These are phyloP conservation scores for Cyanocitta stelleri DNA, from an alignment of 2,113 vertebrate genomes.

Conservation along the genomic window DNA sequence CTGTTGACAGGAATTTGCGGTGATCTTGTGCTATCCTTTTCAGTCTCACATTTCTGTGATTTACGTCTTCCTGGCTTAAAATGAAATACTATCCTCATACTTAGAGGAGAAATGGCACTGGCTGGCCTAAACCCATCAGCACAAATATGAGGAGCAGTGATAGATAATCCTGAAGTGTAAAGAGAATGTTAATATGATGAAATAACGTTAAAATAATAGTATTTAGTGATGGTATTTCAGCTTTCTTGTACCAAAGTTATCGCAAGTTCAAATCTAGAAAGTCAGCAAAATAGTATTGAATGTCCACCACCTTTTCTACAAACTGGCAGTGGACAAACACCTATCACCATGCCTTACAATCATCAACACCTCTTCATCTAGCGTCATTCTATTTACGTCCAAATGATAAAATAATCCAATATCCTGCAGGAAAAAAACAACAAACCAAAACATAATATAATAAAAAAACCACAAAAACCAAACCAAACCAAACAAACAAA, in stretches of 20 bases:
- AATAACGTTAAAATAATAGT: not conserved
- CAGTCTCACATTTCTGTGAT: not conserved
- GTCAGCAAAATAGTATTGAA: not conserved
- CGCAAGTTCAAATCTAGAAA: not conserved
- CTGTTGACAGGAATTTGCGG: not conserved
- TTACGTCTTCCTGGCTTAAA: not conserved
- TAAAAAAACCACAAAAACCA: too few relatives aligned
- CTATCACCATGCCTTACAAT: not conserved
- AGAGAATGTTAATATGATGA: not conserved
- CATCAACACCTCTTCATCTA: not conserved
- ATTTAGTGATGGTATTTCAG: not conserved
- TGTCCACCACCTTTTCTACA: not conserved
- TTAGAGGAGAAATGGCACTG: not conserved
- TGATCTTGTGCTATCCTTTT: not conserved
- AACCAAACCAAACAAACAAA: not conserved
- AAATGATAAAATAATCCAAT: not conserved
- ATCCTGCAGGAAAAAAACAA: fast-evolving
- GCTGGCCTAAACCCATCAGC: not conserved
- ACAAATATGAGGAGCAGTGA: not conserved
- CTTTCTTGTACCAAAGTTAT: not conserved
- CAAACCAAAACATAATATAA: not conserved
- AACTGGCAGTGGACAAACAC: not conserved
- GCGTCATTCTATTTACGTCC: not conserved
- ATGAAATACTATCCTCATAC: not conserved
- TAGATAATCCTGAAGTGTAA: not conserved